Base-by-base conservation (phyloP, 2,113 vertebrate genomes). In the Indicator maculatus region DNA sequence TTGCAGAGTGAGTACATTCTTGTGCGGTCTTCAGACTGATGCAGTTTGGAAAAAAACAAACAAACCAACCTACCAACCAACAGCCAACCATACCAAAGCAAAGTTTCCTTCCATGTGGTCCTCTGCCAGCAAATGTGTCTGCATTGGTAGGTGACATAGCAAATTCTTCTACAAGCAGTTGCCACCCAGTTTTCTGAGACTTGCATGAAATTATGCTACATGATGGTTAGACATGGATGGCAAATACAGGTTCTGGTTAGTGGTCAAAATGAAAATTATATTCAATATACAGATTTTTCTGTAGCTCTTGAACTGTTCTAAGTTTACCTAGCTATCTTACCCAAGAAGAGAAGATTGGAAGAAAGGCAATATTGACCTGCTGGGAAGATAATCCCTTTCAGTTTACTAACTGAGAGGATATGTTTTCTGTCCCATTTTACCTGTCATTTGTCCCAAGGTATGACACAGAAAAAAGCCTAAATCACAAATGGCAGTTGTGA, bases 1-100 rank as follows among this genome's bases (percentile, higher is more conserved):
- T 89, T 87, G 72, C 53, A 7, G 72, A 55, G 72, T 11, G 59
- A 93, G 69, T 53, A 86, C 91, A 88, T 94, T 95, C 91, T 93
- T 93, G 33, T 90, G 61, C 8, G 2, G 91, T 93, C 94, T 97
- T 91, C 72, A 90, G 15, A 86, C 58, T 63, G 79, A 56, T 67
- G 45, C 27, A 67, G 28, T 86, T 86, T 65, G 86, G 72, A 33
- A 64, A 83, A 89, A 14, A 26, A 12, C 16, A 30, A 44, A 20
- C 44, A 71, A 30, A 21, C 12, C 9, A 41, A 11, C 24, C 6
- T 20, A 52, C 24, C 24, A 26, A 50, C 28, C 23, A 36, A 27
- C 21, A 19, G 24, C 9, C 20, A n/a, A 30, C n/a, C 59, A 24
- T 58, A 41, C 41, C 73, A 69, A 76, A 79, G 81, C 6, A 6